phyloP scores from a whole-genome alignment of 2,113 vertebrate genomes.

The Chaetops frenatus region DNA sequence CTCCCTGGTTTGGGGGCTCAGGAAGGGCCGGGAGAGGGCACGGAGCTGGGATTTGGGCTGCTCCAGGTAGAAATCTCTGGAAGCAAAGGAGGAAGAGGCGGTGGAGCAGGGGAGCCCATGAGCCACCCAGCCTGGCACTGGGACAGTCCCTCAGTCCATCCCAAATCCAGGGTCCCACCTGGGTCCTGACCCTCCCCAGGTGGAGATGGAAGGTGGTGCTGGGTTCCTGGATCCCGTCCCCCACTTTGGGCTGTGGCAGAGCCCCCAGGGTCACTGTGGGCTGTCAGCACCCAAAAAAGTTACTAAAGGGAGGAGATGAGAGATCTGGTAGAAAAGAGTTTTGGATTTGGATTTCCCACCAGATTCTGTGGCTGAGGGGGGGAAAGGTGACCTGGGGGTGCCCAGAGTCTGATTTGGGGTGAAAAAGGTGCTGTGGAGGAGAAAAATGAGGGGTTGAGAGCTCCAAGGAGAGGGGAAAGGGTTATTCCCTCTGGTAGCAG shows the following conservation, averaged over 20 bases:
- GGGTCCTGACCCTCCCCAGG: not conserved
- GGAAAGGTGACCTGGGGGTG: not conserved
- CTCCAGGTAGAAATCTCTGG: not conserved
- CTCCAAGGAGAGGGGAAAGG: not conserved
- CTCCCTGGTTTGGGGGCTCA: not conserved
- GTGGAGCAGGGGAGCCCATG: not conserved
- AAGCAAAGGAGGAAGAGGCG: not conserved
- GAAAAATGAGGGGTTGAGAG: not conserved
- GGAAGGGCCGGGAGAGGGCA: not conserved
- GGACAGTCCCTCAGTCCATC: not conserved
- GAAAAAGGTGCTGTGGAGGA: not conserved
- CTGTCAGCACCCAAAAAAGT: not conserved
- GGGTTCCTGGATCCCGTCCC: not conserved
- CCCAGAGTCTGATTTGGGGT: not conserved
- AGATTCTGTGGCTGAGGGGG: not conserved
- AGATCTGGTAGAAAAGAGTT: not conserved
- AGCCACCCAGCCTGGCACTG: not conserved
- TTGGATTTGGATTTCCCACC: not conserved
- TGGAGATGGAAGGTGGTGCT: not conserved
- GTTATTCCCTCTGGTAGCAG: not conserved
- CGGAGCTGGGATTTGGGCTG: not conserved
- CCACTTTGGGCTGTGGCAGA: not conserved
- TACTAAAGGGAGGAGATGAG: not conserved
- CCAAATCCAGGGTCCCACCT: not conserved
- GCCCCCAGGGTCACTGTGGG: not conserved